Conservation (phyloP, 2,113 vertebrate genomes). For the Sinosuthora webbiana region DNA sequence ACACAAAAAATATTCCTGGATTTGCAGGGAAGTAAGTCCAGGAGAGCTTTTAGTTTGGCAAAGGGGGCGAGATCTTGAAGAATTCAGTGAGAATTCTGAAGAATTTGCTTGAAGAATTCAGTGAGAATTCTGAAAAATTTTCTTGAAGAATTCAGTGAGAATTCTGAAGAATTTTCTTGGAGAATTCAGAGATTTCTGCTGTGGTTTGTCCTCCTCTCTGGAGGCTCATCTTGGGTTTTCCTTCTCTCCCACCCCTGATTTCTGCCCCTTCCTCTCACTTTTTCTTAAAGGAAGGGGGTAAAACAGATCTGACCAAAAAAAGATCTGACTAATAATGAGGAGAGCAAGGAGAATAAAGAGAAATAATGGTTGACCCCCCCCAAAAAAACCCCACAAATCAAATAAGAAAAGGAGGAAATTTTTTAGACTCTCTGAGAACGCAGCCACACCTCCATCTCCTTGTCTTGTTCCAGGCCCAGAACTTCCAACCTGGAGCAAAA, state of each 20-base stretch:
- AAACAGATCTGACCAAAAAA: not conserved
- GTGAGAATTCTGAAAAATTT: too few species aligned
- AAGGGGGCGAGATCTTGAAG: not conserved
- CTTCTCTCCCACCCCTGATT: not conserved
- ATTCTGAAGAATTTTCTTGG: too few species aligned
- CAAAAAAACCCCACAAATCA: not conserved
- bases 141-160: not conserved
- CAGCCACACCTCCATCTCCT: not conserved
- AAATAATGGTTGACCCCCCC: not conserved
- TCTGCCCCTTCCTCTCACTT: not conserved
- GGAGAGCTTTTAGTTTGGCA: not conserved
- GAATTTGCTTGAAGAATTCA: too few species aligned
- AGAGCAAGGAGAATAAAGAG: not conserved
- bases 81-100: not conserved
- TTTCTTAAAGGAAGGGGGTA: not conserved
- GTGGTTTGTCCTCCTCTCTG: not conserved
- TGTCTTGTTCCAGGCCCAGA: rapidly evolving
- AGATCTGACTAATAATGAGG: not conserved
- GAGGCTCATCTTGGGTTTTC: not conserved
- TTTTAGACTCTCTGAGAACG: not conserved
- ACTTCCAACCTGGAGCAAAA: not conserved
- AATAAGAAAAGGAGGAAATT: not conserved
- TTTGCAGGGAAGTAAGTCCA: not conserved
- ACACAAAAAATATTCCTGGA: not conserved
- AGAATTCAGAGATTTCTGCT: not conserved